Evolutionary conservation across 2,888 invertebrate genomes (phyloP), one percentile per base, ranked within the genome.

Genomic region (Linnaemya vulpina): DNA sequence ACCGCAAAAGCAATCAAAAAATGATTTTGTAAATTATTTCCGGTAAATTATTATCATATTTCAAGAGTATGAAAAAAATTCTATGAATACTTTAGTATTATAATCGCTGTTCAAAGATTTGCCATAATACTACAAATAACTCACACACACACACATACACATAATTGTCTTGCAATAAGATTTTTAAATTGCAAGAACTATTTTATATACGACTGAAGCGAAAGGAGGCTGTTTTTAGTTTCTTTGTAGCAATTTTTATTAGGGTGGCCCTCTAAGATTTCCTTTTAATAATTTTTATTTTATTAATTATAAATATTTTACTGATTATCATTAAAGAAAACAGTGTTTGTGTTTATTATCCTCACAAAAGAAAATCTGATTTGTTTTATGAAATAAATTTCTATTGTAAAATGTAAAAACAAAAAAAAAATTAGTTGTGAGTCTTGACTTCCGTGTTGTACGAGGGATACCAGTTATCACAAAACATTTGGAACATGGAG

Each of bases 1-100:
- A 80, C 80, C 74, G 46, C 80, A 80, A 80, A 43, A 25, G 40
- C 67, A 67, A 74, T 74, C 60, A 74, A 17, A 65, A 63, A 63
- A 20, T 13, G 25, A 35, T 38, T 20, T 68, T 51, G 9, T n/a
- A 38, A 25, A 55, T 68, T 25, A 67, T 25, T 84, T 84, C 80
- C 84, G 65, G 75, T 71, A 75, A 65, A 58, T 67, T 38, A 84
- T 75, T 20, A 7, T 35, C 17, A 15, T 43, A 1, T 38, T 25
- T 13, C 13, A 10, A 20, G 15, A 17, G 30, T 3, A 30, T 30
- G 2, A 46, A 46, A 60, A 46, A 22, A 38, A 60, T 68, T 70
- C 40, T 22, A 38, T n/a, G 38, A 38, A 10, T 38, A 25, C 25
- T 22, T 25, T 25, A 25, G 7, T 38, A 60, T 60, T 38, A 38